phyloP scores from a whole-genome alignment of 1,140 invertebrate genomes.

The Bombus polaris region DNA sequence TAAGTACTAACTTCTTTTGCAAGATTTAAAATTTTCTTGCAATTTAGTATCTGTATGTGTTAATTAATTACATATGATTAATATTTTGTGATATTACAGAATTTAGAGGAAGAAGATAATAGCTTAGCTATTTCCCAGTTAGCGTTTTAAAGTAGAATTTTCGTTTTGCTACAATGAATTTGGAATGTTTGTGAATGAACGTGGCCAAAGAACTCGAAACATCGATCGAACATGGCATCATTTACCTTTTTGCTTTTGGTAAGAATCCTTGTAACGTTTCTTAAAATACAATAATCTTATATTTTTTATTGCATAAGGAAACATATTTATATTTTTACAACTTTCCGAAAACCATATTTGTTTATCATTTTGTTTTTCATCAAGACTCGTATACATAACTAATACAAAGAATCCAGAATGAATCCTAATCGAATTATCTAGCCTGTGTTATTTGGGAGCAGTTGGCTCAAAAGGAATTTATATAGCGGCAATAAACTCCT shows the following conservation, averaged over 20 bases:
- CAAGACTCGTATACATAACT: constrained; percentile 72
- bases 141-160: constrained; percentile 85
- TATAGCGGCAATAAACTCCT: constrained; percentile 77
- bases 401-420: constrained; percentile 67
- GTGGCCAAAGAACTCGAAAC: constrained; percentile 88
- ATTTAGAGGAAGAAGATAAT: constrained; percentile 77
- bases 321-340: constrained; percentile 72
- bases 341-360: constrained; percentile 89
- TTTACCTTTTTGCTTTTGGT: constrained; percentile 89
- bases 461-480: constrained; percentile 82
- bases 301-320: not conserved
- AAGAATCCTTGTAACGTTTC: constrained; percentile 51
- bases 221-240: constrained; percentile 92
- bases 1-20: too few species aligned
- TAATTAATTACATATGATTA: not conserved
- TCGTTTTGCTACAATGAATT: constrained; percentile 94
- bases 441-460: constrained; percentile 84
- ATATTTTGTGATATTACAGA: constrained; percentile 61
- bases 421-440: constrained; percentile 83
- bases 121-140: constrained; percentile 80
- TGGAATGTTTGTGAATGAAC: constrained; percentile 93
- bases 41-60: too few species aligned
- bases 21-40: too few species aligned
- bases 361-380: constrained; percentile 88
- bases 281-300: constrained; percentile 5